phyloP scores from a whole-genome alignment of 2,888 invertebrate genomes.

The Archaeoteleia sp. region DNA sequence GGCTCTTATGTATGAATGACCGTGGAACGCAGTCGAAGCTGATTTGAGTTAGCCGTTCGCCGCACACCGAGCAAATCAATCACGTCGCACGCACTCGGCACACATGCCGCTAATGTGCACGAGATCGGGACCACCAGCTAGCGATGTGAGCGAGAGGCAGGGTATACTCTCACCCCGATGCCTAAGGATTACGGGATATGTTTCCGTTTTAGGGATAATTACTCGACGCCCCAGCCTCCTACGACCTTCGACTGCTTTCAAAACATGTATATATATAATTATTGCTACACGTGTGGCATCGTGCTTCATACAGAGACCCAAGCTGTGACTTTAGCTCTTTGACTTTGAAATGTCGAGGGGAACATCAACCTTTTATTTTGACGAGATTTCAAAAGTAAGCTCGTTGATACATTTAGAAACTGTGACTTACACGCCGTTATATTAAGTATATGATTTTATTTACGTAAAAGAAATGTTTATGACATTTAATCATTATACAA shows the following conservation, averaged over 20 bases:
- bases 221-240: slow-evolving; percentile 48
- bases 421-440: too few species aligned
- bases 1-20: slow-evolving; percentile 29
- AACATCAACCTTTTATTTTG: slow-evolving; percentile 16
- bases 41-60: slow-evolving; percentile 57
- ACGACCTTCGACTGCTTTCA: slow-evolving; percentile 32
- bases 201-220: slow-evolving; percentile 67
- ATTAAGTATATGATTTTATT: too few species aligned
- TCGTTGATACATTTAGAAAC: too few species aligned
- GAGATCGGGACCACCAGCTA: slow-evolving; percentile 62
- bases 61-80: slow-evolving; percentile 70
- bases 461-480: too few species aligned
- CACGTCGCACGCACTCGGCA: slow-evolving; percentile 70
- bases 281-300: slow-evolving; percentile 31
- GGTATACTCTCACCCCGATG: slow-evolving; percentile 24
- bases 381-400: slow-evolving; percentile 13
- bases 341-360: slow-evolving; percentile 25
- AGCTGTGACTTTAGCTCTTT: slow-evolving; percentile 37
- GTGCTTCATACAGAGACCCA: slow-evolving; percentile 21
- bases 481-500: too few species aligned
- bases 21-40: slow-evolving; percentile 47
- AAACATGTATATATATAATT: slow-evolving; percentile 34
- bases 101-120: slow-evolving; percentile 72
- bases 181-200: slow-evolving; percentile 61
- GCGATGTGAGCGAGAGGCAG: slow-evolving; percentile 43